phyloP scores from a whole-genome alignment of 2,888 invertebrate species.

The Cryptocephalus moraei region DNA sequence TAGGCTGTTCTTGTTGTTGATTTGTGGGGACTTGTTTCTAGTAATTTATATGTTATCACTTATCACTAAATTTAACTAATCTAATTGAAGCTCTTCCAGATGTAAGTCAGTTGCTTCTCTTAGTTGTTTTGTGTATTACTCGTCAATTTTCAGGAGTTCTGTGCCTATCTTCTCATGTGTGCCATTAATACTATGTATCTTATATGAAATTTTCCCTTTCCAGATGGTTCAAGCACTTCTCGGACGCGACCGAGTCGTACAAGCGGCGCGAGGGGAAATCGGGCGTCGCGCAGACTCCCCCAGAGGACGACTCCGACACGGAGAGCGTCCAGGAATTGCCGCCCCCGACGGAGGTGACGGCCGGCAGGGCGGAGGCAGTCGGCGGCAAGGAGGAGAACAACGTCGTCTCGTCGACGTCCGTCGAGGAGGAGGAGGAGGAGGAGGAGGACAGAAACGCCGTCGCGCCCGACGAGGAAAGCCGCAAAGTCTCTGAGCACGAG shows the following conservation, averaged over 20 bases:
- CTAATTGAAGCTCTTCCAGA: too few relatives aligned
- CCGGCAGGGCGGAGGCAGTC: conserved; percentile 12
- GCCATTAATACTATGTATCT: too few relatives aligned
- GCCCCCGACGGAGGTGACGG: conserved; percentile 10
- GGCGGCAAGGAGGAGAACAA: conserved; percentile 7
- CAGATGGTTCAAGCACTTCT: conserved; percentile 24
- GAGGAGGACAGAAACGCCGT: not conserved
- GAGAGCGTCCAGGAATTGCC: conserved; percentile 15
- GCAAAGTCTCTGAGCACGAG: not conserved
- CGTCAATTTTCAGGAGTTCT: too few relatives aligned
- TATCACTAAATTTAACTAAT: too few relatives aligned
- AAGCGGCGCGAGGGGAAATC: conserved; percentile 32
- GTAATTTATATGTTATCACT: too few relatives aligned
- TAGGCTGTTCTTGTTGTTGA: too few relatives aligned
- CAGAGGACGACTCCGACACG: conserved; percentile 13
- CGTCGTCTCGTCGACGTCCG: not conserved
- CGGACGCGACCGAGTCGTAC: conserved; percentile 20
- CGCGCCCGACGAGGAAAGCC: too few relatives aligned
- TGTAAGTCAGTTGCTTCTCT: too few relatives aligned
- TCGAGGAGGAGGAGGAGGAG: conserved; percentile 1
- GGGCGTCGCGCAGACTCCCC: not conserved
- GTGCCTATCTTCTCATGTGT: too few relatives aligned
- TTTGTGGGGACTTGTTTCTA: too few relatives aligned
- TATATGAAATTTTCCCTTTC: conserved; percentile 1
- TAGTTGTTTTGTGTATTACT: too few relatives aligned